Evolutionary conservation across 2,113 vertebrate genomes (phyloP).

Genomic region (Formicarius rufipectus): DNA sequence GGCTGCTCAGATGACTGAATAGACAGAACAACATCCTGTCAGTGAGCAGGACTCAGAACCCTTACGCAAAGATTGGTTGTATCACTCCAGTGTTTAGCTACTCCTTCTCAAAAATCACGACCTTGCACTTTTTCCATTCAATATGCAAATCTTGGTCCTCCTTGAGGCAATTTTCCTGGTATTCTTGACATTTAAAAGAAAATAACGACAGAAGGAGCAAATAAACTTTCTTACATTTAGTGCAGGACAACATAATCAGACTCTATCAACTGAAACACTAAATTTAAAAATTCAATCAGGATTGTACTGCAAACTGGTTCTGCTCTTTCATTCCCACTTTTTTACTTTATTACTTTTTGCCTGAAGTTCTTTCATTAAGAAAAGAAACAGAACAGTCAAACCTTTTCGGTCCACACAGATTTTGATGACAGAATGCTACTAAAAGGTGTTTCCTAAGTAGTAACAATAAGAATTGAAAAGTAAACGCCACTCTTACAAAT

Average conservation of each 20-base stretch:
- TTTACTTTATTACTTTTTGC: neutral
- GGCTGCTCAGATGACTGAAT: neutral
- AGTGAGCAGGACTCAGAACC: neutral
- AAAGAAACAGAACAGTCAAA: neutral
- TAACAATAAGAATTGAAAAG: neutral
- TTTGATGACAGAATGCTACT: neutral
- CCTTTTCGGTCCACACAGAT: neutral
- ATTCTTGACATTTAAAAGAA: neutral
- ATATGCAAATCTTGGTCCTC: neutral
- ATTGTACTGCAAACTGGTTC: neutral
- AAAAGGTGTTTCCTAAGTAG: neutral
- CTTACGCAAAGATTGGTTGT: neutral
- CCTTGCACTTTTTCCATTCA: neutral
- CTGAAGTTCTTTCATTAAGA: neutral
- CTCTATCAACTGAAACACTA: neutral
- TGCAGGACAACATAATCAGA: neutral
- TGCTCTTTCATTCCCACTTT: neutral
- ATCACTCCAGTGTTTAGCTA: neutral
- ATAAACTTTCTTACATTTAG: neutral
- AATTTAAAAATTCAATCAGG: neutral
- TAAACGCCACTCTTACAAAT: neutral
- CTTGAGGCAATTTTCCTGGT: neutral
- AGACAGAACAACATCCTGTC: rapidly evolving
- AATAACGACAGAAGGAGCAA: neutral
- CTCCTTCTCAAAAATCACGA: neutral